Evolutionary conservation across 1,140 invertebrate genomes (phyloP).

Genomic region (Araneus ventricosus): DNA sequence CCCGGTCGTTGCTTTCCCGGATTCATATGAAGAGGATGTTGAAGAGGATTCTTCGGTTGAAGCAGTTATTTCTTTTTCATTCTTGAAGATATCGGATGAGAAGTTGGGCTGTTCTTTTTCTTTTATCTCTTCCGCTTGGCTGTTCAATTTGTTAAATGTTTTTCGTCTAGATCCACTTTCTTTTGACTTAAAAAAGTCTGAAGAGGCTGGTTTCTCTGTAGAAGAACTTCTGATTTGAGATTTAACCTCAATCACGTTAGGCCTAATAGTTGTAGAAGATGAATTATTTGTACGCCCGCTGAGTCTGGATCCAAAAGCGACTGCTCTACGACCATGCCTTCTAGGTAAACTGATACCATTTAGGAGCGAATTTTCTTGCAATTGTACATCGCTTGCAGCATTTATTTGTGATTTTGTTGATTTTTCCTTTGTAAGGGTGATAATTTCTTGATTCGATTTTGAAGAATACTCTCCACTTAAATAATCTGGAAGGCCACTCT

Average conservation of each 20-base stretch:
- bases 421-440: too few relatives aligned
- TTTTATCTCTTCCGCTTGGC: not conserved
- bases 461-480: too few relatives aligned
- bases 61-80: not conserved
- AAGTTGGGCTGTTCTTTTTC: not conserved
- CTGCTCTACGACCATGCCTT: not conserved
- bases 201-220: not conserved
- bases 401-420: too few relatives aligned
- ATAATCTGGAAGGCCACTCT: too few relatives aligned
- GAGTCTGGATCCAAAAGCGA: not conserved
- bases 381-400: too few relatives aligned
- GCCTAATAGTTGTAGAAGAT: not conserved
- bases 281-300: not conserved
- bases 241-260: not conserved
- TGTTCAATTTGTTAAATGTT: not conserved
- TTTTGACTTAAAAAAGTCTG: not conserved
- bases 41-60: not conserved
- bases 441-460: too few relatives aligned
- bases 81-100: not conserved
- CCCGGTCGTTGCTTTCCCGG: not conserved
- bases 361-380: too few relatives aligned
- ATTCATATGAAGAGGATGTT: not conserved
- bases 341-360: too few relatives aligned
- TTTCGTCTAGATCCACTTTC: not conserved
- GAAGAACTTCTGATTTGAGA: not conserved